Evolutionary conservation across 1,140 invertebrate species (phyloP).

Genomic region (Listronotus oregonensis): DNA sequence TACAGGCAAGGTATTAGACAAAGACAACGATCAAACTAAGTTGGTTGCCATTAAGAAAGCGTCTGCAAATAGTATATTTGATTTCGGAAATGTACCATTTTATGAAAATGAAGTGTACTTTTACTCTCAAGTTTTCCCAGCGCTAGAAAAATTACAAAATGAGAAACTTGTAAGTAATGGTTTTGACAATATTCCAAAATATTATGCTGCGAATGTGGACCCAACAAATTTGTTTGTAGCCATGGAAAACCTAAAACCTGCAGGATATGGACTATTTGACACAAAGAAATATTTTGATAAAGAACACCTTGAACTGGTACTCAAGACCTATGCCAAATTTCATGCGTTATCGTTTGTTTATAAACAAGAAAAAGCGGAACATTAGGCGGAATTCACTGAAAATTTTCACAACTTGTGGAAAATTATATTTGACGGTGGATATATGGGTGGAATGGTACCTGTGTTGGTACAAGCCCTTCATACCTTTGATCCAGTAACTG

Average conservation of each 20-base stretch:
- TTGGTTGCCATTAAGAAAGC: conserved; percentile 1
- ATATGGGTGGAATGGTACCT: too few species aligned
- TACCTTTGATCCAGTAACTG: too few species aligned
- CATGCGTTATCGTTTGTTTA: conserved; percentile 4
- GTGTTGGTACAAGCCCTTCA: too few species aligned
- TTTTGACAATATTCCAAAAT: neutral
- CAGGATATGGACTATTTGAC: conserved; percentile 7
- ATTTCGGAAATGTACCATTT: neutral
- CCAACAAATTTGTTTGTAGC: neutral
- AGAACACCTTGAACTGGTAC: neutral
- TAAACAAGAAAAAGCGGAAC: neutral
- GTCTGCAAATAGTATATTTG: neutral
- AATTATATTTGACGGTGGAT: too few species aligned
- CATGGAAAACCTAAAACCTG: conserved; percentile 12
- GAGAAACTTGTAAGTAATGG: neutral
- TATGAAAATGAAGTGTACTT: conserved; percentile 8
- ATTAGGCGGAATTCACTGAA: too few species aligned
- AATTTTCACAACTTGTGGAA: too few species aligned
- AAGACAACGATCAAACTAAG: neutral
- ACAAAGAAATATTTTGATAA: conserved; percentile 9
- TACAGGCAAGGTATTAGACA: neutral
- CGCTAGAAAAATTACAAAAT: neutral
- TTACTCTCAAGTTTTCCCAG: neutral
- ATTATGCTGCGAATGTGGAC: neutral
- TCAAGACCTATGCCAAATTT: neutral